Conservation (phyloP, 2,888 invertebrate species). For the Emmelina monodactyla region DNA sequence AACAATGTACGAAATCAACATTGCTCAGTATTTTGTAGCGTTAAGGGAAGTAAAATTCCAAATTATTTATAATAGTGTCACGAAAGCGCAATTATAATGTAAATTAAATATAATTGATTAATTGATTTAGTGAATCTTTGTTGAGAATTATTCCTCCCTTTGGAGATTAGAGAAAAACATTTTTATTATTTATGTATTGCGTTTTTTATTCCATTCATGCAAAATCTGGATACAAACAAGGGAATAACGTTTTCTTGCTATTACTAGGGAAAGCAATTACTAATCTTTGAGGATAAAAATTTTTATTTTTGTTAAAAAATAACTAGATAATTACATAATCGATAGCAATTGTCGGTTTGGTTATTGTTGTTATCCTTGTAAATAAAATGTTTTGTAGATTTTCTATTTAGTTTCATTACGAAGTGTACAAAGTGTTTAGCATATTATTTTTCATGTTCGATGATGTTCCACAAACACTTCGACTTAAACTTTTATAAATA, state of each 20-base stretch:
- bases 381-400: constrained; percentile 62
- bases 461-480: constrained; percentile 32
- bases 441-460: constrained; percentile 39
- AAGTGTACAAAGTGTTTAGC: constrained; percentile 59
- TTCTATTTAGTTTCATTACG: constrained; percentile 53
- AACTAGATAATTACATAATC: constrained; percentile 21
- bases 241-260: no score
- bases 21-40: constrained; percentile 65
- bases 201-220: no score
- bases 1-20: constrained; percentile 44
- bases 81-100: constrained; percentile 37
- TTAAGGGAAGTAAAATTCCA: constrained; percentile 41
- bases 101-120: no score
- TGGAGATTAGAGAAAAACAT: no score
- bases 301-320: constrained; percentile 34
- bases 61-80: constrained; percentile 45
- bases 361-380: constrained; percentile 59
- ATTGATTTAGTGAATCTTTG: no score
- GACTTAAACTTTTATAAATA: constrained; percentile 51
- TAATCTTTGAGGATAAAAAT: no score
- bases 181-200: no score
- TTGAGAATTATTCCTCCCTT: no score
- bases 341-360: constrained; percentile 35
- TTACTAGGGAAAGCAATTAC: no score
- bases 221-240: no score